A percentile compares a stretch with the other conserved stretches of the same genome.
Evolutionary conservation across 2,113 vertebrate genomes (phyloP).

Genomic region (Thomomys bottae): DNA sequence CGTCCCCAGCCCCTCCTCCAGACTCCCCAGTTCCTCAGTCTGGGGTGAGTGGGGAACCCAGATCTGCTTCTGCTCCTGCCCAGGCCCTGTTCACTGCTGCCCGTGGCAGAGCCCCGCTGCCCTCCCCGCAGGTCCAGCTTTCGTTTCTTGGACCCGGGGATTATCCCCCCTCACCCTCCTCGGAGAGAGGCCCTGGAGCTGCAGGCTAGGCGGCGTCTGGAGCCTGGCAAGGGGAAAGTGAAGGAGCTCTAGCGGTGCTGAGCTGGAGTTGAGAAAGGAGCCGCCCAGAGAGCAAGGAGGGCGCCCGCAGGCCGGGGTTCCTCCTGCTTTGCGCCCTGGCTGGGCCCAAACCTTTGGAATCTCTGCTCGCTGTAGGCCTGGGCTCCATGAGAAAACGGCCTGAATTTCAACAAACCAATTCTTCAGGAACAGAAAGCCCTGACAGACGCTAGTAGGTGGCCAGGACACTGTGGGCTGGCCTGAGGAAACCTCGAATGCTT

Average conservation of each 20-base stretch:
- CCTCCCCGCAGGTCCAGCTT: not conserved
- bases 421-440: not conserved
- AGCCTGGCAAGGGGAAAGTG: slow-evolving; percentile 49
- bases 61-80: not conserved
- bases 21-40: not conserved
- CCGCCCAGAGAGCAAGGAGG: slow-evolving; percentile 34
- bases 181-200: not conserved
- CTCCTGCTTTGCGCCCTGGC: not conserved
- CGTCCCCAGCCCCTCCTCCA: too few species aligned
- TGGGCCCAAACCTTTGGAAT: slow-evolving; percentile 52
- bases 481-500: slow-evolving; percentile 27
- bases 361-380: not conserved
- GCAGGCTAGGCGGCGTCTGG: not conserved
- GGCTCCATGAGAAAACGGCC: not conserved
- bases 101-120: not conserved
- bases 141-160: not conserved
- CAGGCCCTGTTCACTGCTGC: not conserved
- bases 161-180: not conserved
- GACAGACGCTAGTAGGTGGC: not conserved
- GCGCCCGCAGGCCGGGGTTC: not conserved
- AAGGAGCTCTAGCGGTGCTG: slow-evolving; percentile 50
- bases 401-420: slow-evolving; percentile 13
- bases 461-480: not conserved
- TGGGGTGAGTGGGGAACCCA: not conserved
- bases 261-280: slow-evolving; percentile 49